A percentile compares a stretch with the other conserved stretches of the same genome.
phyloP scores from a whole-genome alignment of 2,113 vertebrate species.

The Megaleporinus macrocephalus region DNA sequence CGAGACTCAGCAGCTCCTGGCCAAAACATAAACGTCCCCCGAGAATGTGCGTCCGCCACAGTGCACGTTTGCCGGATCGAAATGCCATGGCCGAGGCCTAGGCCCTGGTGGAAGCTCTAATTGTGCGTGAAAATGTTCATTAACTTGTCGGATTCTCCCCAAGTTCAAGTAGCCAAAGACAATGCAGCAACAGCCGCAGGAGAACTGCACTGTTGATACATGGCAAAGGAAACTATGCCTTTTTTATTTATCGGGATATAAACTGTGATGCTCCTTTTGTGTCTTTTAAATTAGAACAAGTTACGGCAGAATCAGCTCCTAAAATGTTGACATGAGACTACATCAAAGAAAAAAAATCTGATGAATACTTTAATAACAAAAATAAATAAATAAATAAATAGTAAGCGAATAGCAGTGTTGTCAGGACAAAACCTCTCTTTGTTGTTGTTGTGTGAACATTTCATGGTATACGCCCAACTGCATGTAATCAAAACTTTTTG shows the following conservation, averaged over 20 bases:
- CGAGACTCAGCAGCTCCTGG: constrained; percentile 45
- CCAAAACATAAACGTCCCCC: constrained; percentile 51
- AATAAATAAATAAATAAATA: too few relatives aligned
- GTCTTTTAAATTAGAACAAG: neutral
- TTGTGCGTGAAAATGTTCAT: constrained; percentile 71
- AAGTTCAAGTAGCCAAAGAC: constrained; percentile 60
- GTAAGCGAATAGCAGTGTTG: too few relatives aligned
- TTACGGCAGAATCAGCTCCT: neutral
- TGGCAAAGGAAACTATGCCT: neutral
- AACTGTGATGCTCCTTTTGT: neutral
- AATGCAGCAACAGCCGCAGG: constrained; percentile 48
- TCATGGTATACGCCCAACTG: too few relatives aligned
- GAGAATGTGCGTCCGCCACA: constrained; percentile 40
- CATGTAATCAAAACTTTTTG: too few relatives aligned
- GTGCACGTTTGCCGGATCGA: constrained; percentile 29
- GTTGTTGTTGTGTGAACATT: too few relatives aligned
- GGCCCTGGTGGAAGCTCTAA: constrained; percentile 59
- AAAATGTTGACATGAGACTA: neutral
- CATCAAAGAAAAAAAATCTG: neutral
- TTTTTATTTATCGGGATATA: neutral
- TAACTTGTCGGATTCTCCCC: constrained; percentile 62
- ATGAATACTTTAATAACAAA: too few relatives aligned
- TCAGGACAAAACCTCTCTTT: too few relatives aligned
- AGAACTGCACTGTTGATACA: neutral
- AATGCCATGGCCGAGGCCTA: constrained; percentile 43